Percentiles rank a stretch among this genome's conserved stretches.
phyloP scores from a whole-genome alignment of 2,797 vertebrate genomes.

The Mionectes olivaceus region DNA sequence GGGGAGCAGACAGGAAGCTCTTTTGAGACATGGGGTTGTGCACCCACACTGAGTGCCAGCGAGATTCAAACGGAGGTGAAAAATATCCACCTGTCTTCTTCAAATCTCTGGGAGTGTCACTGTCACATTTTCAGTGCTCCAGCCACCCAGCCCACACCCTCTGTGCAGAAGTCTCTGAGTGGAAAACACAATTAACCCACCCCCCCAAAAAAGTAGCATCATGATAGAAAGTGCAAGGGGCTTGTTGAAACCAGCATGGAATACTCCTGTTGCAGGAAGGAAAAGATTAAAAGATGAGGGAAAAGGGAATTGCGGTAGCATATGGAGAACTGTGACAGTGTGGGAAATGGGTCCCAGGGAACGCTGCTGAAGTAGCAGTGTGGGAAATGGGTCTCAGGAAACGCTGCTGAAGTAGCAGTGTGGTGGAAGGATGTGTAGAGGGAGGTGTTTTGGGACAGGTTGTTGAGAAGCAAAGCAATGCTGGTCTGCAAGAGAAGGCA shows the following conservation, averaged over 20 bases:
- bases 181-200: rapidly evolving
- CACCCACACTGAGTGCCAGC: rapidly evolving
- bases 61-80: background rate
- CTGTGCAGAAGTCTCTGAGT: background rate
- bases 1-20: background rate
- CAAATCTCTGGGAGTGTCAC: background rate
- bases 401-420: background rate
- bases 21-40: background rate
- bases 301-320: background rate
- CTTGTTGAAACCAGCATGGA: background rate
- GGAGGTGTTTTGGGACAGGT: background rate
- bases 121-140: background rate
- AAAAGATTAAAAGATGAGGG: background rate
- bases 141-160: background rate
- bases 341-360: background rate
- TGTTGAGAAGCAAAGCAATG: background rate
- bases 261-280: background rate
- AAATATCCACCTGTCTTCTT: background rate
- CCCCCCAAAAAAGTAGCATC: background rate
- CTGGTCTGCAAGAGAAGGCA: background rate
- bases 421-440: background rate
- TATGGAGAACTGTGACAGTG: background rate
- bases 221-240: background rate
- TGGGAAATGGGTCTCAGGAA: background rate
- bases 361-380: background rate